Base-by-base conservation (phyloP, 2,888 invertebrate species). In the Abrostola tripartita region DNA sequence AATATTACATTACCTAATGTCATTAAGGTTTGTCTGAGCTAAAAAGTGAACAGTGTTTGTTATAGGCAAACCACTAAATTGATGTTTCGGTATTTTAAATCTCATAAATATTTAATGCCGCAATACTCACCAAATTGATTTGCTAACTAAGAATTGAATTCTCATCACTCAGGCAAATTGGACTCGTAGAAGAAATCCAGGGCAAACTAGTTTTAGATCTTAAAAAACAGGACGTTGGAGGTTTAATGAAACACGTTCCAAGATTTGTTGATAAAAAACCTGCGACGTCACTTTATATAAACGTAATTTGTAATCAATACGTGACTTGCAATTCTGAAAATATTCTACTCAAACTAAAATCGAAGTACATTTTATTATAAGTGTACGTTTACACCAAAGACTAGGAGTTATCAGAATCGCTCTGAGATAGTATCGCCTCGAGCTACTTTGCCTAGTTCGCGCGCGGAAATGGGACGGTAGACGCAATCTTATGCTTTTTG, bases 401-500 rank as follows among this genome's bases (percentile, higher is more conserved):
- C 66, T 58, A 49, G 53, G 56, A 66, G 64, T 69, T 69, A 79
- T 79, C 78, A 73, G 75, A 75, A 77, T 65, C 76, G 61, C 75
- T 81, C 79, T 78, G 79, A 76, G 64, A 68, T 61, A 65, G 65
- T 75, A 66, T 76, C 65, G 81, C 82, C 83, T 64, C 67, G 51
- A 81, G 83, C 76, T 51, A 71, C 61, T 49, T 74, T 72, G 68
- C 72, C 65, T 68, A 79, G 74, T 76, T 77, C 70, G 59, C 61
- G 58, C 50, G 53, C 70, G 82, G 81, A 87, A 85, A 83, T 85
- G 76, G 83, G 74, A 71, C 80, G 75, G 74, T 64, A 71, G 81
- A 71, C 70, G 80, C 79, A 82, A 82, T 84, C 81, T 78, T 68
- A 79, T 76, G 78, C 79, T 81, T 78, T 81, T 83, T 74, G 80